Evolutionary conservation across 2,113 vertebrate species (phyloP), one percentile per base, ranked within the genome.

Genomic region (Tachycineta bicolor): DNA sequence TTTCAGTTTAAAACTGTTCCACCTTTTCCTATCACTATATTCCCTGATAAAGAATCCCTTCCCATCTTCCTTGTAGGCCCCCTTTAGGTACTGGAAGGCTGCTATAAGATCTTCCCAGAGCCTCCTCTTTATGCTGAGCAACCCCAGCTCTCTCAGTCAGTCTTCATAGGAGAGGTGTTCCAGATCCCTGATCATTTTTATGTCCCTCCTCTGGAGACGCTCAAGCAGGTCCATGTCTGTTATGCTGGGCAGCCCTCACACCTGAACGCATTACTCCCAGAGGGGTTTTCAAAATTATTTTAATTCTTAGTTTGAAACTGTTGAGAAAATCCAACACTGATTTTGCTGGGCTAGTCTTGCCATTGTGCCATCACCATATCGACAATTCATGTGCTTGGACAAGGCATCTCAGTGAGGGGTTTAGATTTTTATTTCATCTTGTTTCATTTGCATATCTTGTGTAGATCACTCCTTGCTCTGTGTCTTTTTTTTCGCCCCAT

Each of bases 181-280:
- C 56, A 62, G 24, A 17, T 7, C 14, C 4, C 26, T 23, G 39
- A 29, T 22, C 4, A 26, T 64, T 59, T 86, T 79, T 0, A 0
- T 28, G 43, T 23, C 14, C 11, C 24, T 41, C 10, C 39, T 68
- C 43, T 70, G 33, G 43, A 70, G 14, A 1, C 0, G 0, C 11
- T 49, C 5, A 1, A 83, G 5, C 6, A 49, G 24, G 2, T 47
- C 23, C 3, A 9, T 10, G 6, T 29, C 9, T 58, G 1, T 65
- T 37, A 20, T 17, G 10, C 6, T 28, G 55, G 9, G 4, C 0
- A 0, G 2, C 6, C 2, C 10, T 2, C 28, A 83, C 25, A 69
- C 22, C 16, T n/a, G 34, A 29, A 23, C 10, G 5, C 12, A 29
- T 24, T 24, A 44, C 14, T 37, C 6, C 18, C 3, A 2, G 3